phyloP scores from a whole-genome alignment of 92 coral and sea anemone species.

The Meandrina meandrites region DNA sequence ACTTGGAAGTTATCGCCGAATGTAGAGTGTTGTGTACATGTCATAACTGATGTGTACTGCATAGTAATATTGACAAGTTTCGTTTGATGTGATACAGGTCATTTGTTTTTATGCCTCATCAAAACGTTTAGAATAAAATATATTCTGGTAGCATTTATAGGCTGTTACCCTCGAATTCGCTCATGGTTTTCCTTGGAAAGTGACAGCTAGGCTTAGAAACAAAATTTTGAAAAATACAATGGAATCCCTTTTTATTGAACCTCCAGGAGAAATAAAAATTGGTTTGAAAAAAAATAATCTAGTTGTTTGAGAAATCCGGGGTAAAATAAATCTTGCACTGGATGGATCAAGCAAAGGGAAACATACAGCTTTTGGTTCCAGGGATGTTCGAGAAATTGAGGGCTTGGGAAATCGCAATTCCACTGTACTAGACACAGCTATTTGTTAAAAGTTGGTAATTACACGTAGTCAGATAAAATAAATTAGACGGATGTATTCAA shows the following conservation, averaged over 20 bases:
- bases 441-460: neutral
- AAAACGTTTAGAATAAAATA: neutral
- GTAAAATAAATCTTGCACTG: too few relatives aligned
- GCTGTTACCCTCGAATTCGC: neutral
- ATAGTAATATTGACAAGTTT: neutral
- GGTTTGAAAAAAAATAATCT: too few relatives aligned
- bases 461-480: neutral
- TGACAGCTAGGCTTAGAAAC: neutral
- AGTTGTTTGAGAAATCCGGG: too few relatives aligned
- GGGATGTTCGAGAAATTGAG: too few relatives aligned
- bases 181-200: neutral
- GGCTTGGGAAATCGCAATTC: too few relatives aligned
- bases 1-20: slow-evolving; percentile 78
- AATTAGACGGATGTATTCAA: neutral
- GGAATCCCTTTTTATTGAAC: too few relatives aligned
- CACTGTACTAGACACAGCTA: neutral
- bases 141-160: neutral
- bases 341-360: too few relatives aligned
- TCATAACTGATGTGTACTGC: neutral
- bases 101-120: neutral
- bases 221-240: neutral
- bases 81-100: neutral
- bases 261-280: too few relatives aligned
- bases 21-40: slow-evolving; percentile 30
- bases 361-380: too few relatives aligned